Base-by-base conservation (phyloP, 2,797 vertebrate species). In the Notolabrus celidotus region DNA sequence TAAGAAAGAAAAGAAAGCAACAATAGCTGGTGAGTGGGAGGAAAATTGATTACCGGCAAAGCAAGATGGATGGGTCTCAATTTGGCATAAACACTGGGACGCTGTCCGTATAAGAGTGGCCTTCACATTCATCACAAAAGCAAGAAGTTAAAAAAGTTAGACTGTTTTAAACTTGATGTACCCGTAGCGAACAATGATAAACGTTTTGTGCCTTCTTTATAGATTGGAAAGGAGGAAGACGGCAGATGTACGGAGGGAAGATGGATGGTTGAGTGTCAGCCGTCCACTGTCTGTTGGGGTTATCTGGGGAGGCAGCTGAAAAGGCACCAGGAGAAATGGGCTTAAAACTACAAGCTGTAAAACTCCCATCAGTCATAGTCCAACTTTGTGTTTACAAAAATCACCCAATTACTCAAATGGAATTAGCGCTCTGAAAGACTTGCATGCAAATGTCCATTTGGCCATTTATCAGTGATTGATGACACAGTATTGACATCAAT, bases 201-300 rank as follows among this genome's bases (percentile, higher is more conserved):
- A 69, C 22, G 19, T 33, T 38, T 25, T 23, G 51, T 63, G 27
- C 59, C 20, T 64, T 23, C 72, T 71, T 54, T 45, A 70, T 27
- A 33, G 71, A 71, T 61, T 41, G 56, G 19, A 54, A 20, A 23
- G 34, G 42, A 74, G 15, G 49, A 60, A n/a, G 60, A 51, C 50
- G 33, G 67, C 57, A 22, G 67, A 74, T n/a, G 19, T 36, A 47
- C 39, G 7, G 64, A 27, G 20, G 36, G 17, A 67, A 76, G 67
- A 85, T 41, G 47, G 72, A 82, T 76, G 74, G 41, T 19, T 59
- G 54, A 52, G 31, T 46, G 72, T 61, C 55, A 59, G 57, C 49
- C 33, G 2, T 51, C 55, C 25, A 25, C 22, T 47, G 22, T 65
- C 72, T 71, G 55, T 22, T 20, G 38, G 42, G 63, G 50, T 71